Percentiles rank a stretch among this genome's conserved stretches.
These are phyloP conservation scores for Neoniphon sammara DNA, from an alignment of 2,797 vertebrate species.

Conservation along the genomic window DNA sequence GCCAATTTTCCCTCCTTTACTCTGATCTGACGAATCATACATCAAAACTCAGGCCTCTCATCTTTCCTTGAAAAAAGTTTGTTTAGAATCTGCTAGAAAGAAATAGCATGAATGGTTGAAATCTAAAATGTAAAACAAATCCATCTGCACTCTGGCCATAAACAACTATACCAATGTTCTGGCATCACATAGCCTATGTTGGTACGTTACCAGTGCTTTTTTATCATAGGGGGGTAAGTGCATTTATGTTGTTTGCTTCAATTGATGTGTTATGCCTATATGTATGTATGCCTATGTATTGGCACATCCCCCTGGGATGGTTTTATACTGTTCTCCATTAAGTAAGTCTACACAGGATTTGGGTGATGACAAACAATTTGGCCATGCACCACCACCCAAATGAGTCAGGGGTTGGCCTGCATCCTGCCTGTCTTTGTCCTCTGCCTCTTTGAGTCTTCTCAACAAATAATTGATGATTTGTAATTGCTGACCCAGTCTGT, in stretches of 20 bases:
- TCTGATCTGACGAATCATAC: slow-evolving; percentile 31
- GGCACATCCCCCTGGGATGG: no score
- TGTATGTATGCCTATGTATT: no score
- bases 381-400: neutral
- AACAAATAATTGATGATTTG: slow-evolving; percentile 28
- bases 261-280: no score
- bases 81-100: neutral
- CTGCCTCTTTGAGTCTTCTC: neutral
- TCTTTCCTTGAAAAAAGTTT: slow-evolving; percentile 14
- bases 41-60: slow-evolving; percentile 27
- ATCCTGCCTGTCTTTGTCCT: slow-evolving; percentile 22
- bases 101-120: neutral
- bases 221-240: no score
- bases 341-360: neutral
- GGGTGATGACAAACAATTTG: neutral
- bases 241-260: no score
- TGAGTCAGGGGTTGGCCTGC: neutral
- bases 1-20: slow-evolving; percentile 13
- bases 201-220: no score
- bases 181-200: no score
- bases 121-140: neutral
- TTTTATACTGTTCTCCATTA: neutral
- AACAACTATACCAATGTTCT: no score
- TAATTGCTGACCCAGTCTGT: neutral
- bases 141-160: no score